Evolutionary conservation across 2,797 vertebrate species (phyloP).

Genomic region (Capromys pilorides): DNA sequence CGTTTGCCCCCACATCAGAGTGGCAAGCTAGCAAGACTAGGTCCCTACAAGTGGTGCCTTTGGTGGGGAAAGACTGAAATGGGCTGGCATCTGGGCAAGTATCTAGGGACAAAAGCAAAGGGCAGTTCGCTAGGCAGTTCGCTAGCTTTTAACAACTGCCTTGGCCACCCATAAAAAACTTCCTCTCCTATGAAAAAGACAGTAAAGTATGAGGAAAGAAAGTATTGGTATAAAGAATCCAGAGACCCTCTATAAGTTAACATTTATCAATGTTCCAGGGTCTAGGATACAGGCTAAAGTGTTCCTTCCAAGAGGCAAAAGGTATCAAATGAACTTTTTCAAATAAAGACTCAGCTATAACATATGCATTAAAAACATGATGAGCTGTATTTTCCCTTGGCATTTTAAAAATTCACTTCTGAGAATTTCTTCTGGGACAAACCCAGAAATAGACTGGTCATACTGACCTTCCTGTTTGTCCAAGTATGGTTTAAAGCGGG

Average conservation of each 20-base stretch:
- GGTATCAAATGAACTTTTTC: slow-evolving; percentile 68
- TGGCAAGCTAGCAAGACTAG: not conserved
- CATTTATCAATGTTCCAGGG: slow-evolving; percentile 67
- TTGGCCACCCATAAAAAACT: slow-evolving; percentile 31
- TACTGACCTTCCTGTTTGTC: slow-evolving; percentile 70
- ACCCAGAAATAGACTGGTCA: slow-evolving; percentile 58
- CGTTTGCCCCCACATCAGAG: not conserved
- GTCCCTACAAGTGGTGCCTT: not conserved
- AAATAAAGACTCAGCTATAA: slow-evolving; percentile 64
- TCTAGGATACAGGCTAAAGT: slow-evolving; percentile 52
- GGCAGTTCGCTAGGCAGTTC: not conserved
- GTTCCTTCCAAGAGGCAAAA: slow-evolving; percentile 61
- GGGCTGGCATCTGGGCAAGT: not conserved
- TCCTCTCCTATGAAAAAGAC: slow-evolving; percentile 14
- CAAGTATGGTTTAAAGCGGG: slow-evolving; percentile 14
- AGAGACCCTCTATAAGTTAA: slow-evolving; percentile 51
- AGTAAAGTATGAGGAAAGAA: slow-evolving; percentile 37
- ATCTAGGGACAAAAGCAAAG: not conserved
- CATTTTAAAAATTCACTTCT: slow-evolving; percentile 74
- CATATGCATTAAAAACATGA: slow-evolving; percentile 62
- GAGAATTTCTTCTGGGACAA: slow-evolving; percentile 69
- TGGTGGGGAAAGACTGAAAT: not conserved
- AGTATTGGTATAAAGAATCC: slow-evolving; percentile 31
- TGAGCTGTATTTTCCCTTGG: slow-evolving; percentile 70
- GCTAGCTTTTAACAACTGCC: slow-evolving; percentile 49